phyloP scores from a whole-genome alignment of 2,113 vertebrate genomes.

The Ginglymostoma cirratum region DNA sequence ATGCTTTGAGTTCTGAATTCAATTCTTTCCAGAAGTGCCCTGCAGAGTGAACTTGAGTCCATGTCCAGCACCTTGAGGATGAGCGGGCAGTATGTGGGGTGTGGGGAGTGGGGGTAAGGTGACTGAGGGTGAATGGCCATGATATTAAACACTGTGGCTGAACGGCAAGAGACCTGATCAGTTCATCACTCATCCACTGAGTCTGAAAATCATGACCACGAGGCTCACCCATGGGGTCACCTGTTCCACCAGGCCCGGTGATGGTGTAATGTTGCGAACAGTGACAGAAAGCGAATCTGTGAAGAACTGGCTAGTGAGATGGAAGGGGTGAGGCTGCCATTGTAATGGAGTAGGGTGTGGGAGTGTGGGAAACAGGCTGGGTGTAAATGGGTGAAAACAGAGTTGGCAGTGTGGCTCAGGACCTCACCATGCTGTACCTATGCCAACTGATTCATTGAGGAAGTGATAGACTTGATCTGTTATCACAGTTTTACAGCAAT shows the following conservation, averaged over 20 bases:
- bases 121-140: neutral
- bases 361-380: neutral
- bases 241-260: neutral
- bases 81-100: neutral
- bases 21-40: neutral
- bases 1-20: neutral
- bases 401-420: neutral
- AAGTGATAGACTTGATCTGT: neutral
- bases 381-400: neutral
- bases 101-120: neutral
- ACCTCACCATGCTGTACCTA: neutral
- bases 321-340: neutral
- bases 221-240: neutral
- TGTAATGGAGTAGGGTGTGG: too few species aligned
- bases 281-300: neutral
- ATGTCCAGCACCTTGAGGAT: neutral
- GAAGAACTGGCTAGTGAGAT: neutral
- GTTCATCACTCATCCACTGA: neutral
- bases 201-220: neutral
- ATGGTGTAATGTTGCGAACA: neutral
- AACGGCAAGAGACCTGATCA: neutral
- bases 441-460: neutral
- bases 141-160: neutral
- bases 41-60: neutral
- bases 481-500: too few species aligned